These are phyloP conservation scores for Rhamnusium bicolor DNA, from an alignment of 2,888 invertebrate genomes.

Conservation along the genomic window DNA sequence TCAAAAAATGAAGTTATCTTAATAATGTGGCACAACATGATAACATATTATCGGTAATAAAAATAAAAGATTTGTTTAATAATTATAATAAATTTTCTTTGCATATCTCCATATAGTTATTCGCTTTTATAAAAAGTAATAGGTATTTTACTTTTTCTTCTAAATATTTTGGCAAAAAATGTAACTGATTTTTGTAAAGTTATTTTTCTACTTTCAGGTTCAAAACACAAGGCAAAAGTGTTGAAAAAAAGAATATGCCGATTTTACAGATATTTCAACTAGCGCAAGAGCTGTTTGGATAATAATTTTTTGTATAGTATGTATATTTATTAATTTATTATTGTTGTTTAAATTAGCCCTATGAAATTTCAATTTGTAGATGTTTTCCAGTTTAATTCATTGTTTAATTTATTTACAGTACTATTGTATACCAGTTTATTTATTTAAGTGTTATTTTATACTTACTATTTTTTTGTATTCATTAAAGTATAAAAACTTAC, in stretches of 20 bases:
- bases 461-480: not conserved
- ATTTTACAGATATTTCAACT: conserved; percentile 55
- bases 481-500: not conserved
- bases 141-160: too few species aligned
- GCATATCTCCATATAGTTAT: too few species aligned
- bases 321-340: conserved; percentile 66
- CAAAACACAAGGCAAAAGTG: conserved; percentile 59
- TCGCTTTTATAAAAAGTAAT: too few species aligned
- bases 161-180: too few species aligned
- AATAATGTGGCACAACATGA: too few species aligned
- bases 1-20: too few species aligned
- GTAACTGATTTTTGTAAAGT: too few species aligned
- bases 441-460: too few species aligned
- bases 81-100: too few species aligned
- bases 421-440: not conserved
- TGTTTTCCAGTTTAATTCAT: not conserved
- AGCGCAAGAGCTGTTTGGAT: conserved; percentile 63
- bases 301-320: conserved; percentile 64
- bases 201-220: conserved; percentile 60
- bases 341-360: conserved; percentile 59
- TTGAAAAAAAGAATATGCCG: conserved; percentile 57
- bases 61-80: too few species aligned
- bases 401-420: not conserved
- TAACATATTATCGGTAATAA: too few species aligned
- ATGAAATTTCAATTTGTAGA: not conserved